Conservation (phyloP, 2,113 vertebrate species). For the Tylochromis polylepis region DNA sequence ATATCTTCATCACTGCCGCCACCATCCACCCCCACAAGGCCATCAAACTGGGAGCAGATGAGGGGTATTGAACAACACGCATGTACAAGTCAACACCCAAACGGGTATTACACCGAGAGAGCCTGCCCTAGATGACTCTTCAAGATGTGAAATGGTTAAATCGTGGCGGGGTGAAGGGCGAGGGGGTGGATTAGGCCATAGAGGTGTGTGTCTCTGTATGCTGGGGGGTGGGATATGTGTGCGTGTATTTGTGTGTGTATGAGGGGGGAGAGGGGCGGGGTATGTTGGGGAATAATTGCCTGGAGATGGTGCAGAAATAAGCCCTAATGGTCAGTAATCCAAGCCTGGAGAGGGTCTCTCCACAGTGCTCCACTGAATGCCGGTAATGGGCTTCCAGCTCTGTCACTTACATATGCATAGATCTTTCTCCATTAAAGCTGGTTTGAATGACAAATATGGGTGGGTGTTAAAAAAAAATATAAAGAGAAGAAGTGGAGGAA, state of each 20-base stretch:
- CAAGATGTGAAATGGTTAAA: slow-evolving; percentile 54
- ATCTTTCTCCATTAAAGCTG: slow-evolving; percentile 72
- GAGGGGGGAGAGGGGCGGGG: not conserved
- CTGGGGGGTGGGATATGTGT: not conserved
- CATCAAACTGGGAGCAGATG: slow-evolving; percentile 22
- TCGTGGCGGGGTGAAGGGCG: not conserved
- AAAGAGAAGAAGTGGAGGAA: slow-evolving; percentile 10
- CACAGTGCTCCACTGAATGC: slow-evolving; percentile 70
- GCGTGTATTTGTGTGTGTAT: not conserved
- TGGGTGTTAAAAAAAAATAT: slow-evolving; percentile 44
- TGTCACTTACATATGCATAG: slow-evolving; percentile 76
- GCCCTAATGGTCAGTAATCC: slow-evolving; percentile 77
- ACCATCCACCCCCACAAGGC: slow-evolving; percentile 15
- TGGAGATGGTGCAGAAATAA: slow-evolving; percentile 71
- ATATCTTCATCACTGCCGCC: slow-evolving; percentile 34
- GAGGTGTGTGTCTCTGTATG: not conserved
- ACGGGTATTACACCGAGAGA: not conserved
- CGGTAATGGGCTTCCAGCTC: slow-evolving; percentile 72
- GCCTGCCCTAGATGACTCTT: slow-evolving; percentile 6
- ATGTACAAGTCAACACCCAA: slow-evolving; percentile 18
- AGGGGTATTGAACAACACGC: slow-evolving; percentile 15
- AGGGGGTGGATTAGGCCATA: slow-evolving; percentile 17
- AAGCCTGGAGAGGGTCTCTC: slow-evolving; percentile 69
- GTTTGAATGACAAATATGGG: slow-evolving; percentile 74
- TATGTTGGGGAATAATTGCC: slow-evolving; percentile 65